These are phyloP conservation scores for Cheilinus undulatus DNA, from an alignment of 2,113 vertebrate species.

Conservation along the genomic window DNA sequence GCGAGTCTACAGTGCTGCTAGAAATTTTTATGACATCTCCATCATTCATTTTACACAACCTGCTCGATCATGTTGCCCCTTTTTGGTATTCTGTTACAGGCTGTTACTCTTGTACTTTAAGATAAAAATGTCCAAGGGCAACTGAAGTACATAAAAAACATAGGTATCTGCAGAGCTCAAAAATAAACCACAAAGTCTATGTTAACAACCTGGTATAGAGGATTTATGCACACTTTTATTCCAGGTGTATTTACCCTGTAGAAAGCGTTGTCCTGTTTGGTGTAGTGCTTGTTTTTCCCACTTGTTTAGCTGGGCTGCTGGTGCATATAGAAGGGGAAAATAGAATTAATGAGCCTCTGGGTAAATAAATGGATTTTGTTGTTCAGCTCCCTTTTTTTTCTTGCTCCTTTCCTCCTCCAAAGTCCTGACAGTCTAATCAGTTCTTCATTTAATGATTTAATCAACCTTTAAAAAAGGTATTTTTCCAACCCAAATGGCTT, in stretches of 20 bases:
- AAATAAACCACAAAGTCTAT: neutral
- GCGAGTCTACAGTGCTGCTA: neutral
- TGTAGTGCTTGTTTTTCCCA: constrained; percentile 35
- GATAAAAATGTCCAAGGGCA: neutral
- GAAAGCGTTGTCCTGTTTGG: constrained; percentile 24
- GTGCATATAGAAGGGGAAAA: constrained; percentile 49
- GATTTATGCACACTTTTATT: neutral
- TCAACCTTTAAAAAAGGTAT: constrained; percentile 49
- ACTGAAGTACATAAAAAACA: neutral
- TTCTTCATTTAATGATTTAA: constrained; percentile 65
- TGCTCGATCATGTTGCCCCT: neutral
- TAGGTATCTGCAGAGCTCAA: neutral
- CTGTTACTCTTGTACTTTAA: neutral
- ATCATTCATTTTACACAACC: neutral
- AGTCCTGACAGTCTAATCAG: constrained; percentile 60
- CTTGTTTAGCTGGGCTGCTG: constrained; percentile 49
- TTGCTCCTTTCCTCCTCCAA: constrained; percentile 33
- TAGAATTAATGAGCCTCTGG: constrained; percentile 51
- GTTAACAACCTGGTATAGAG: neutral
- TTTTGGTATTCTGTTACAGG: neutral
- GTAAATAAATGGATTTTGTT: constrained; percentile 61
- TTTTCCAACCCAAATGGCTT: constrained; percentile 20
- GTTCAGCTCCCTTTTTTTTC: constrained; percentile 36
- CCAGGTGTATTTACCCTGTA: constrained; percentile 5
- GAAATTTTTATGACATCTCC: neutral